Evolutionary conservation across 1,140 invertebrate species (phyloP).

Genomic region (Pemphigus obesinymphae): DNA sequence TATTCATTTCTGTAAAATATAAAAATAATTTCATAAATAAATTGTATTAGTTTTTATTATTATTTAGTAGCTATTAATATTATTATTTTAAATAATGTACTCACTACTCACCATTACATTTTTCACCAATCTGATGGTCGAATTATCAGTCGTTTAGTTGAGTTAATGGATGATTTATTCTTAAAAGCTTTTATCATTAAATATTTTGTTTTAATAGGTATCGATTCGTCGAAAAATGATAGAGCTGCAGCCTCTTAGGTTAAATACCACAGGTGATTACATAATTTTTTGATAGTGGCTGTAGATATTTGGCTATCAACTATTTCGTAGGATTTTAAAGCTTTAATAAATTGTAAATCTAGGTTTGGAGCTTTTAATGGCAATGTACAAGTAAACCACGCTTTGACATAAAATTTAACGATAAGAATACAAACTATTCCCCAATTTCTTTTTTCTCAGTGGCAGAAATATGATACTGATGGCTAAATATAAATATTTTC

Average conservation of each 20-base stretch:
- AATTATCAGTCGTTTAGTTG: background rate
- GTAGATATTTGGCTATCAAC: conserved; percentile 38
- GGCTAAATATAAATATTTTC: conserved; percentile 39
- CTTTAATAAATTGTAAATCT: conserved; percentile 42
- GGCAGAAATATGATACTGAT: background rate
- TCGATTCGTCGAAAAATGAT: conserved; percentile 7
- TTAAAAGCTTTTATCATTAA: conserved; percentile 2
- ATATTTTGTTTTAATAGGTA: background rate
- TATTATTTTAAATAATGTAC: conserved; percentile 1
- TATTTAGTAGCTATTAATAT: background rate
- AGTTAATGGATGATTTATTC: background rate
- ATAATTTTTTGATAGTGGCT: background rate
- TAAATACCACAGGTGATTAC: conserved; percentile 29
- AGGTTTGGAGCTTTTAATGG: conserved; percentile 33
- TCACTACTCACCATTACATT: background rate
- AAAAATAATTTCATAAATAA: background rate
- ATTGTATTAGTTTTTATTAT: background rate
- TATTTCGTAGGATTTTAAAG: conserved; percentile 34
- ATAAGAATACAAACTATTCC: conserved; percentile 43
- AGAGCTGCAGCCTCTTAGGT: conserved; percentile 10
- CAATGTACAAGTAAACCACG: conserved; percentile 41
- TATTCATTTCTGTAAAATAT: conserved; percentile 2
- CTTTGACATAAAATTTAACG: conserved; percentile 40
- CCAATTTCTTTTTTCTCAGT: conserved; percentile 19
- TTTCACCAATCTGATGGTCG: background rate